Evolutionary conservation across 2,797 vertebrate genomes (phyloP).

Genomic region (Diceros bicornis): DNA sequence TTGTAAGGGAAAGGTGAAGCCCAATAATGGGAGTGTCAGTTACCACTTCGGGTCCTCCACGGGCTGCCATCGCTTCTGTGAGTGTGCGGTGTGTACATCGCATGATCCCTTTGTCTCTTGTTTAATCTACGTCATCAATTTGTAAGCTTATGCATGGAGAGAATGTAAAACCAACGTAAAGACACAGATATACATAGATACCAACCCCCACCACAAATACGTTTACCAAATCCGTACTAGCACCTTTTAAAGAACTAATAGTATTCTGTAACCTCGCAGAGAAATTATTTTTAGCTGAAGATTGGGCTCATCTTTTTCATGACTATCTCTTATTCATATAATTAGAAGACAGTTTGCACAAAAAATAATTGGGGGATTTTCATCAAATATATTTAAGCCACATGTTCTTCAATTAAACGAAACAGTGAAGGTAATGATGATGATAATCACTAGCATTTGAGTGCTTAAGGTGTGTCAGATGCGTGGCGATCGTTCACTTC

Average conservation of each 20-base stretch:
- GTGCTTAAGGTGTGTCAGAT: not conserved
- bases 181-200: not conserved
- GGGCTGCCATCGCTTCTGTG: not conserved
- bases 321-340: not conserved
- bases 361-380: not conserved
- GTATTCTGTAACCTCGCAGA: not conserved
- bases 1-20: not conserved
- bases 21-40: constrained; percentile 60
- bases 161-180: not conserved
- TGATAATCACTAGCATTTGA: not conserved
- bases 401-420: not conserved
- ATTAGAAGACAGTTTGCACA: constrained; percentile 49
- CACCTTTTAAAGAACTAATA: not conserved
- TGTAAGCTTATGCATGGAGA: not conserved
- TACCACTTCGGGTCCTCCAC: not conserved
- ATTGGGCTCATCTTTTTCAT: not conserved
- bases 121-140: not conserved
- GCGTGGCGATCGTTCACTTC: not conserved
- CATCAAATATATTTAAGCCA: not conserved
- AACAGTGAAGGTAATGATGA: not conserved
- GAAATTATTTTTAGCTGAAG: constrained; percentile 14
- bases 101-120: accelerated
- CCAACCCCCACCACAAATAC: accelerated
- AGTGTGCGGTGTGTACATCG: accelerated
- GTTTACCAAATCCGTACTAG: not conserved